These are phyloP conservation scores for Microcaecilia unicolor DNA, from an alignment of 2,797 vertebrate species.

Conservation along the genomic window DNA sequence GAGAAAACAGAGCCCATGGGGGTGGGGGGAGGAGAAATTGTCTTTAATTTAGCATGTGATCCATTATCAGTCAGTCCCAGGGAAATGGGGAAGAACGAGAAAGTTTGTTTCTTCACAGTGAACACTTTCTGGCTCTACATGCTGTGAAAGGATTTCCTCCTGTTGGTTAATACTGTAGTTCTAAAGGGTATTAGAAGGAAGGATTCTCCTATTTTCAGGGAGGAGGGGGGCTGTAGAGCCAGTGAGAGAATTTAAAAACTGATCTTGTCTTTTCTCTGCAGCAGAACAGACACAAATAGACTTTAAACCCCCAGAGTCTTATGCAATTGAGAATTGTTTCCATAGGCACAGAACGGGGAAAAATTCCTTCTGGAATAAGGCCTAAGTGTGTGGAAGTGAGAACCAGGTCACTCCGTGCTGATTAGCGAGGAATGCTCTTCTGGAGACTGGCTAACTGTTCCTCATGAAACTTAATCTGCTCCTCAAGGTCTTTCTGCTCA, in stretches of 20 bases:
- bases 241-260: too few relatives aligned
- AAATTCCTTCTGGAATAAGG: too few relatives aligned
- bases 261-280: too few relatives aligned
- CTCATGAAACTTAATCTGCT: constrained; percentile 69
- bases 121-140: too few relatives aligned
- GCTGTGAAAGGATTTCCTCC: too few relatives aligned
- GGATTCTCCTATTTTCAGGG: too few relatives aligned
- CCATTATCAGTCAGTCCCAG: constrained; percentile 6
- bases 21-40: not conserved
- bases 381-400: not conserved
- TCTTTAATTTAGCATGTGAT: constrained; percentile 4
- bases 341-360: too few relatives aligned
- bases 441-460: constrained; percentile 75
- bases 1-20: constrained; percentile 21
- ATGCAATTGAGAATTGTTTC: not conserved
- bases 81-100: too few relatives aligned
- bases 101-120: too few relatives aligned
- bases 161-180: constrained; percentile 1
- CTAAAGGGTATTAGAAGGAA: not conserved
- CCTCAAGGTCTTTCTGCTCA: constrained; percentile 83
- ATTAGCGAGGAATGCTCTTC: constrained; percentile 33
- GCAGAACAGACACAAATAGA: too few relatives aligned
- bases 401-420: accelerated
- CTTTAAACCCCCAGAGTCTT: too few relatives aligned
- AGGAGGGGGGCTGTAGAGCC: too few relatives aligned